Evolutionary conservation across 2,888 invertebrate species (phyloP).

Genomic region (Panopea generosa): DNA sequence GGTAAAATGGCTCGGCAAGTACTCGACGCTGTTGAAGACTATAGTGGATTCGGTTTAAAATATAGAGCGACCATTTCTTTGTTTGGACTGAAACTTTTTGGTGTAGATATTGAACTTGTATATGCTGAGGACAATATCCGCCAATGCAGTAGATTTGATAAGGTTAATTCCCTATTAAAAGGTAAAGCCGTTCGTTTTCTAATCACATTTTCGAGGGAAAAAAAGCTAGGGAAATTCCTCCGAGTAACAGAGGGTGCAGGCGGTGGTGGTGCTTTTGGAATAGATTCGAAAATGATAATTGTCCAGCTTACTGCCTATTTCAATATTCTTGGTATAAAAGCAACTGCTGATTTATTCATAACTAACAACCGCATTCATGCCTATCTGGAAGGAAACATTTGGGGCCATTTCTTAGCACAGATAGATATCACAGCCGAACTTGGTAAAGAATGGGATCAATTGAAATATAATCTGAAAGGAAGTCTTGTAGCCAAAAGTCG

Average conservation of each 20-base stretch:
- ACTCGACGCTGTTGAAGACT: background rate
- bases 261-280: slow-evolving; percentile 27
- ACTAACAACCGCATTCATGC: slow-evolving; percentile 15
- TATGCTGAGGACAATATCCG: slow-evolving; percentile 21
- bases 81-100: slow-evolving; percentile 25
- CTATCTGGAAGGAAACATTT: slow-evolving; percentile 54
- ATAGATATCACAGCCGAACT: slow-evolving; percentile 40
- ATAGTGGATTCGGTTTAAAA: slow-evolving; percentile 39
- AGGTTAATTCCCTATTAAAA: slow-evolving; percentile 30
- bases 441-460: slow-evolving; percentile 45
- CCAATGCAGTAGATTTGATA: slow-evolving; percentile 41
- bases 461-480: slow-evolving; percentile 41
- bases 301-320: slow-evolving; percentile 18
- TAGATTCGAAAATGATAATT: slow-evolving; percentile 6
- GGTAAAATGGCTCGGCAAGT: slow-evolving; percentile 4
- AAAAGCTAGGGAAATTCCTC: slow-evolving; percentile 27
- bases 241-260: slow-evolving; percentile 5
- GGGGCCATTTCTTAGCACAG: slow-evolving; percentile 50
- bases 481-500: slow-evolving; percentile 36
- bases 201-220: slow-evolving; percentile 6
- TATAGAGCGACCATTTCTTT: slow-evolving; percentile 8
- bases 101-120: slow-evolving; percentile 51
- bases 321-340: slow-evolving; percentile 26
- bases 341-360: slow-evolving; percentile 33
- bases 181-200: slow-evolving; percentile 39